Evolutionary conservation across 2,113 vertebrate genomes (phyloP), one percentile per base, ranked within the genome.

Genomic region (Semnornis frantzii): DNA sequence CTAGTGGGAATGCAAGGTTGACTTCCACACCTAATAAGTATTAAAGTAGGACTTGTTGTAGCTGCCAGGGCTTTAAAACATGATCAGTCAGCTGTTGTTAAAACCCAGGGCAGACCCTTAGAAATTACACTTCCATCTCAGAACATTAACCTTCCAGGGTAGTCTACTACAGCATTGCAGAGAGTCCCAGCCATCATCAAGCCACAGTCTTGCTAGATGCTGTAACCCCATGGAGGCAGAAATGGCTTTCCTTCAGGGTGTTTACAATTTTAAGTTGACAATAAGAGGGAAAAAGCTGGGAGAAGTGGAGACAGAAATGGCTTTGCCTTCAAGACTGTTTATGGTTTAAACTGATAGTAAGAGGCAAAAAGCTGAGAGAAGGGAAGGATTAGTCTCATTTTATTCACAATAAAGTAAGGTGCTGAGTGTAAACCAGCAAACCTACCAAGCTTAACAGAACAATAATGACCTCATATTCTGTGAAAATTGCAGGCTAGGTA

Each of bases 11-110:
- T 64, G 25, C 64, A 81, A 83, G 72, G 72, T 90, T 52, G 81
- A 71, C 58, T 95, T 93, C 62, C 70, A 77, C 54, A 64, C 37
- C 57, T 82, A 68, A 18, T 77, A 91, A 77, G 59, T 87, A 59
- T 55, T 95, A 82, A 92, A 85, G 62, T 46, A 92, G 52, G 31
- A 57, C 78, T 82, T 15, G 4, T 25, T 63, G 19, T 74, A 48
- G 64, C 72, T 92, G 57, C 60, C 15, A n/a, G 72, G 52, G 72
- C 58, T 83, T 91, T 93, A 89, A 83, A 94, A 83, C 65, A 9
- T 55, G 50, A 85, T 90, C 30, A 48, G 33, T 71, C 72, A 93
- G 33, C 57, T 71, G 4, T n/a, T 58, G 70, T 76, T 34, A 79
- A 89, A 84, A 87, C 34, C 65, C 79, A 78, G 37, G 37, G 34